phyloP scores from a whole-genome alignment of 2,888 invertebrate genomes.

The Esperia sulphurella region DNA sequence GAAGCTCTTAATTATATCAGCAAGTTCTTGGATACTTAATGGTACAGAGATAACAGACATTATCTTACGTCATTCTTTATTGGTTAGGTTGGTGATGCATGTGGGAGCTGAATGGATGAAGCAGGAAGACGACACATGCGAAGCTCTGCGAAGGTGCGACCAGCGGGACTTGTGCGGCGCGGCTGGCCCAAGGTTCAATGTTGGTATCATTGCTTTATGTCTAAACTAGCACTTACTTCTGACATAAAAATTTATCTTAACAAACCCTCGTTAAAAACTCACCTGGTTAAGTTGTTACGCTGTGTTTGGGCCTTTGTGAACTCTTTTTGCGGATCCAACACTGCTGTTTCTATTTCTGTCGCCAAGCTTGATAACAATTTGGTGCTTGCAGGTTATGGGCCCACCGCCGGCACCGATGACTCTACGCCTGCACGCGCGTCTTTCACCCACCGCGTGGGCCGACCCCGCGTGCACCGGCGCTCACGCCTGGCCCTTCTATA shows the following conservation, averaged over 20 bases:
- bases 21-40: too few relatives aligned
- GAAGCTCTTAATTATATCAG: too few relatives aligned
- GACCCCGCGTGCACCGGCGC: not conserved
- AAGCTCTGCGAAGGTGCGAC: not conserved
- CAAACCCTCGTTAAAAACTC: too few relatives aligned
- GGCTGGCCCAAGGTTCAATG: not conserved
- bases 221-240: too few relatives aligned
- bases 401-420: constrained; percentile 12
- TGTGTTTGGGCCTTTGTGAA: too few relatives aligned
- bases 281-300: too few relatives aligned
- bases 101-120: constrained; percentile 3
- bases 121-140: not conserved
- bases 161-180: not conserved
- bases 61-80: not conserved
- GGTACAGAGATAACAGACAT: too few relatives aligned
- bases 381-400: not conserved
- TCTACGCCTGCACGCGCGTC: constrained; percentile 10
- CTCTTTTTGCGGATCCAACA: too few relatives aligned
- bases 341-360: not conserved
- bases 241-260: too few relatives aligned
- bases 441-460: not conserved
- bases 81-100: constrained; percentile 4
- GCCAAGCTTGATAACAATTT: not conserved
- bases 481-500: constrained; percentile 3
- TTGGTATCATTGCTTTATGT: too few relatives aligned